Percentiles rank a stretch among this genome's conserved stretches.
Conservation (phyloP, 53 echinoderm and acorn worm genomes). For the Mesocentrotus franciscanus region DNA sequence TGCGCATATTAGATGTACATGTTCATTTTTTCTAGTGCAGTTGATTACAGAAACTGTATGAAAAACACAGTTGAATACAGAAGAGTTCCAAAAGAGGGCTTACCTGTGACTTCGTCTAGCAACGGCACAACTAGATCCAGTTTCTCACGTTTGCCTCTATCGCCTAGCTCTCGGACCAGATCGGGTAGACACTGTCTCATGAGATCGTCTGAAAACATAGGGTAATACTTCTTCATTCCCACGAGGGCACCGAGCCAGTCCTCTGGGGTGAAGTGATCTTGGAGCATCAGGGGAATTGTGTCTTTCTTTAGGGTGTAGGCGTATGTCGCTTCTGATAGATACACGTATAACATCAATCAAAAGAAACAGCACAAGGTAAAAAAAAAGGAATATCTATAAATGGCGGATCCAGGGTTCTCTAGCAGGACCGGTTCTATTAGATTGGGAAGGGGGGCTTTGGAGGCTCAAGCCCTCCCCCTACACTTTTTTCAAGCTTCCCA, state of each 20-base stretch:
- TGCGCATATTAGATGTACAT: too few relatives aligned
- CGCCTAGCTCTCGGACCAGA: slow-evolving; percentile 72
- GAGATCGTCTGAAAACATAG: slow-evolving; percentile 70
- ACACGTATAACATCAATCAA: not conserved
- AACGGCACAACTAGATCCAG: too few relatives aligned
- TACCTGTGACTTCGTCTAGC: too few relatives aligned
- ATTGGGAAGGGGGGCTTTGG: too few relatives aligned
- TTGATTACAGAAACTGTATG: too few relatives aligned
- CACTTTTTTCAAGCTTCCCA: too few relatives aligned
- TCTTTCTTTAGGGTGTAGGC: slow-evolving; percentile 84
- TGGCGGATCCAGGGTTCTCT: too few relatives aligned
- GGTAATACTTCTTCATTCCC: slow-evolving; percentile 81
- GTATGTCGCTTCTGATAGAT: slow-evolving; percentile 85
- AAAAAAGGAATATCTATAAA: too few relatives aligned
- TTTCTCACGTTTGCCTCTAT: slow-evolving; percentile 51
- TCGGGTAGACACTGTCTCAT: slow-evolving; percentile 61
- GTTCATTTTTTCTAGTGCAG: too few relatives aligned
- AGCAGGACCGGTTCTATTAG: too few relatives aligned
- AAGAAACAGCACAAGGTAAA: not conserved
- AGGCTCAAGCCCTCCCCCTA: too few relatives aligned
- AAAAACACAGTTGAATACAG: not conserved
- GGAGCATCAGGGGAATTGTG: slow-evolving; percentile 83
- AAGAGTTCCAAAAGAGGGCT: not conserved
- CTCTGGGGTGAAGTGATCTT: slow-evolving; percentile 75
- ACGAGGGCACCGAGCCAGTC: slow-evolving; percentile 90